These are phyloP conservation scores for Microctonus brassicae DNA, from an alignment of 2,888 invertebrate genomes.

Conservation along the genomic window DNA sequence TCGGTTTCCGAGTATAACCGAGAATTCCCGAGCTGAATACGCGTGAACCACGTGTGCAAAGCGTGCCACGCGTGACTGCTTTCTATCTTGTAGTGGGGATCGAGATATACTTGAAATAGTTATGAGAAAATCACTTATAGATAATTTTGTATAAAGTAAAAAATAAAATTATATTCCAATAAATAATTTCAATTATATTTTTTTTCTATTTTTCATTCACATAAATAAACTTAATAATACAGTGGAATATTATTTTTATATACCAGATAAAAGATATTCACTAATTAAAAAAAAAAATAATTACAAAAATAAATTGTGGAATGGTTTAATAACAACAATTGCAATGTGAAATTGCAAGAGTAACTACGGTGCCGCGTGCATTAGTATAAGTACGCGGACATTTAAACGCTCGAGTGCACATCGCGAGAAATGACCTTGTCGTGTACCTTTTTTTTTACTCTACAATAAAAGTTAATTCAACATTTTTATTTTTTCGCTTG, in stretches of 20 bases:
- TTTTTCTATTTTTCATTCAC: too few species aligned
- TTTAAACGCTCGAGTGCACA: slow-evolving; percentile 2
- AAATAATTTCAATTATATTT: not conserved
- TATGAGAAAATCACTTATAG: not conserved
- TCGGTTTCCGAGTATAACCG: slow-evolving; percentile 58
- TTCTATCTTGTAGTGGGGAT: slow-evolving; percentile 34
- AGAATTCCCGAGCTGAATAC: slow-evolving; percentile 52
- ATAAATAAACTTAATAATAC: too few species aligned
- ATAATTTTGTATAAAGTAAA: too few species aligned
- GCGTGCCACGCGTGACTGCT: slow-evolving; percentile 67
- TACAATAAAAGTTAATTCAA: slow-evolving; percentile 62
- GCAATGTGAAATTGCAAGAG: not conserved
- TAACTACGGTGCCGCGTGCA: not conserved
- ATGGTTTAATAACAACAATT: slow-evolving; percentile 30
- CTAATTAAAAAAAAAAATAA: not conserved
- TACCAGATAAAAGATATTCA: not conserved
- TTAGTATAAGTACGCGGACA: not conserved
- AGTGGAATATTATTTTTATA: too few species aligned
- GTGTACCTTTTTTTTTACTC: slow-evolving; percentile 50
- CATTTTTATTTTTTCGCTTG: slow-evolving; percentile 47
- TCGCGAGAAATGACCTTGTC: slow-evolving; percentile 41
- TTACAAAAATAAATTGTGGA: slow-evolving; percentile 17
- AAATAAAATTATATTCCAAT: not conserved
- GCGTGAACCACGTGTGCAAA: slow-evolving; percentile 65
- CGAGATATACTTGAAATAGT: not conserved